These are phyloP conservation scores for Noctua janthina DNA, from an alignment of 2,888 invertebrate genomes.

Conservation along the genomic window DNA sequence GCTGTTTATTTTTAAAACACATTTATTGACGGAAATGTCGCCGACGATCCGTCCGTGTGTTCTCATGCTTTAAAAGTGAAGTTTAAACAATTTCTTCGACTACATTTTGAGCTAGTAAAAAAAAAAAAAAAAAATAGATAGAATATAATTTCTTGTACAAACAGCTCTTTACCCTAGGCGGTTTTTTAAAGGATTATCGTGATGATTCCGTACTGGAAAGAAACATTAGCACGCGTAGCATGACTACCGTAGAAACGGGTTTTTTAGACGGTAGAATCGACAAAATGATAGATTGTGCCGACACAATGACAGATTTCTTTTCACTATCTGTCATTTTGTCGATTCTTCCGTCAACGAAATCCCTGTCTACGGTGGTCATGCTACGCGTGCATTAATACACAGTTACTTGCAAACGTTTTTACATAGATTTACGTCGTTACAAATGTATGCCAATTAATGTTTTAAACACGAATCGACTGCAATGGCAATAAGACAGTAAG, in stretches of 20 bases:
- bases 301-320: no score
- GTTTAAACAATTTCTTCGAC: not conserved
- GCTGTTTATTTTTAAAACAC: slow-evolving; percentile 37
- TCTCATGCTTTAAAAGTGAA: not conserved
- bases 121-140: not conserved
- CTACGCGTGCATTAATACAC: no score
- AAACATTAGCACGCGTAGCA: not conserved
- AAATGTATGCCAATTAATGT: not conserved
- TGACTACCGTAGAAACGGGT: no score
- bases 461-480: not conserved
- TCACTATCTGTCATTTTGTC: no score
- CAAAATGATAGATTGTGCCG: no score
- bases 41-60: slow-evolving; percentile 20
- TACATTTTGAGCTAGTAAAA: not conserved
- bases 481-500: not conserved
- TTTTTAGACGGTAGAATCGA: no score
- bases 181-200: not conserved
- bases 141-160: not conserved
- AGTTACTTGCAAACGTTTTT: not conserved
- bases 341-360: no score
- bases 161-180: not conserved
- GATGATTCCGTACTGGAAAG: not conserved
- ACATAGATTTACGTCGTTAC: not conserved
- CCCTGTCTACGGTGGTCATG: no score
- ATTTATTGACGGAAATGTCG: slow-evolving; percentile 34